Base-by-base conservation (phyloP, 2,797 vertebrate species). In the Falco columbarius region DNA sequence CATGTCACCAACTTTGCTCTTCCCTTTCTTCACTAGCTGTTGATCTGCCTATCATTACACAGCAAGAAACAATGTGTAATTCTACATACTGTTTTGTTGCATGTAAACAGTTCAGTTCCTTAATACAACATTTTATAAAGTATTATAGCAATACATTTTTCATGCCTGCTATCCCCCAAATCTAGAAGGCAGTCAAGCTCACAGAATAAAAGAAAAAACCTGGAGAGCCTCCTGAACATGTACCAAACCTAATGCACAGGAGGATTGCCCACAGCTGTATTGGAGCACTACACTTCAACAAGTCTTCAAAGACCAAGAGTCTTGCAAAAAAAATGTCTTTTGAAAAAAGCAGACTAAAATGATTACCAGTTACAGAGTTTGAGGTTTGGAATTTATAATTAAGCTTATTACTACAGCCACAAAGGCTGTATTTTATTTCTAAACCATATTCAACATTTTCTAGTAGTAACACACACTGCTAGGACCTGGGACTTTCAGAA, bases 1-100 rank as follows among this genome's bases (percentile, higher is more conserved):
- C 99, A 99, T 99, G 96, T 99, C 99, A 0, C 99, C 98, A 9
- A 98, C 97, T 92, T 99, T 99, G 97, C 99, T 99, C 86, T 99
- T 99, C 5, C 99, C 98, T 95, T 99, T 99, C 97, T 99, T 99
- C 92, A 98, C 98, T 74, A 99, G 94, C 97, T 99, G 99, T 95
- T 99, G 99, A 96, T 99, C 99, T 1, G 99, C 99, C 99, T 99
- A 90, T n/a, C 12, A 19, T 91, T 23, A 75, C 32, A 95, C 15
- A 85, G 44, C 23, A 68, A 95, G 56, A 94, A 90, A 93, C 16
- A 76, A 56, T 2, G 21, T 2, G 19, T 46, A 76, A 42, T 38
- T 90, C 40, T 32, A 30, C 14, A 56, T 18, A 6, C 29, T 51
- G 20, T 16, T 14, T 63, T 6, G 1, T 34, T 15, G 19, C 26